Evolutionary conservation across 92 coral and sea anemone genomes (phyloP).

Genomic region (Metridium senile): DNA sequence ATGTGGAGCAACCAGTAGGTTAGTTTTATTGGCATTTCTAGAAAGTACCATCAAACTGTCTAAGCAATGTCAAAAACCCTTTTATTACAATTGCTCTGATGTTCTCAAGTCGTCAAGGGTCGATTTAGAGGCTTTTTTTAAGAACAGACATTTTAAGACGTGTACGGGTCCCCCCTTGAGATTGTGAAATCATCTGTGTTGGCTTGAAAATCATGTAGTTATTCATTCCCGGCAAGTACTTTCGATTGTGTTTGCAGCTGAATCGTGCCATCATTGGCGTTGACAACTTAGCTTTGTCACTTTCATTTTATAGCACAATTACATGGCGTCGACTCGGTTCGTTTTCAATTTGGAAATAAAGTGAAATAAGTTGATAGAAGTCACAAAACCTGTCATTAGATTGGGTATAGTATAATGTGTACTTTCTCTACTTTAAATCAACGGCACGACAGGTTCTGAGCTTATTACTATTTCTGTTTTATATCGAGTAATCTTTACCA

Average conservation of each 20-base stretch:
- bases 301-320: conserved; percentile 1
- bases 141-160: too few relatives aligned
- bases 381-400: conserved; percentile 12
- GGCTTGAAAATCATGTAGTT: neutral
- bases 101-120: conserved; percentile 5
- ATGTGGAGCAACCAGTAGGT: conserved; percentile 14
- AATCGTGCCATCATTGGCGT: neutral
- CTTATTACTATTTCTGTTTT: neutral
- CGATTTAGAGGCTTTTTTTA: neutral
- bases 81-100: conserved; percentile 18
- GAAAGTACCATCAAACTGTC: conserved; percentile 25
- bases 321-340: conserved; percentile 26
- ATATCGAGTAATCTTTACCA: neutral
- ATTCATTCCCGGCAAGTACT: neutral
- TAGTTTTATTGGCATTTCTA: neutral
- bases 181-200: neutral
- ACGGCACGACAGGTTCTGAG: too few relatives aligned
- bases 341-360: conserved; percentile 25
- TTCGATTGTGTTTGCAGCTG: conserved; percentile 6
- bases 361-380: conserved; percentile 22
- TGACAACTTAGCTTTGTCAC: conserved; percentile 3
- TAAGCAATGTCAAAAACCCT: conserved; percentile 32
- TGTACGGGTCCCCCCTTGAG: neutral
- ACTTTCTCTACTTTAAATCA: too few relatives aligned
- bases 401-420: neutral